phyloP scores from a whole-genome alignment of 2,797 vertebrate genomes.

The Florisuga fusca region DNA sequence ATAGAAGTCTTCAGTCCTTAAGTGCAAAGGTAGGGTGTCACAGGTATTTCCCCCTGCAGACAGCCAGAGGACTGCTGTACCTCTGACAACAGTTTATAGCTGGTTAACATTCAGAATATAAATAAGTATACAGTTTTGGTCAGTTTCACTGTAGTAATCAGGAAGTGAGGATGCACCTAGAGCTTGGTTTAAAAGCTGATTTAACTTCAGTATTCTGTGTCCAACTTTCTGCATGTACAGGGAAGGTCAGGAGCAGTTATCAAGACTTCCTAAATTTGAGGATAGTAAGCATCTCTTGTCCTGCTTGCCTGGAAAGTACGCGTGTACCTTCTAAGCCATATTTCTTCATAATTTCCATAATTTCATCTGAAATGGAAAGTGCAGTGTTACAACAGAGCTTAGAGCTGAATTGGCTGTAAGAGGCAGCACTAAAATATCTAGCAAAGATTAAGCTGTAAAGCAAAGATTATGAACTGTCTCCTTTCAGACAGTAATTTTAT shows the following conservation, averaged over 20 bases:
- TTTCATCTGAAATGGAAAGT: conserved; percentile 85
- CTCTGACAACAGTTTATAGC: background rate
- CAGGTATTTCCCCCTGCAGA: background rate
- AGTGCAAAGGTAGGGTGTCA: background rate
- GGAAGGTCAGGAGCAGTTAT: background rate
- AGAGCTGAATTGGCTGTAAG: background rate
- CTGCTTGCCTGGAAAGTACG: conserved; percentile 83
- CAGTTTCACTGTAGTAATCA: background rate
- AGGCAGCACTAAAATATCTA: background rate
- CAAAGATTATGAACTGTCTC: background rate
- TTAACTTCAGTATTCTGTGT: background rate
- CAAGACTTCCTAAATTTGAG: conserved; percentile 83
- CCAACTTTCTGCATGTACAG: background rate
- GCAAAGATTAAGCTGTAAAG: background rate
- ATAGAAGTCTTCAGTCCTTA: background rate
- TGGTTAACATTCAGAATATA: background rate
- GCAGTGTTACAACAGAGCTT: background rate
- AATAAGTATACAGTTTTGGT: background rate
- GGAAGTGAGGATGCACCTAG: background rate
- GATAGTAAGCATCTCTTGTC: conserved; percentile 85
- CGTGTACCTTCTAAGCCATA: conserved; percentile 81
- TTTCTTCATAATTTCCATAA: conserved; percentile 80
- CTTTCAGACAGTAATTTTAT: background rate
- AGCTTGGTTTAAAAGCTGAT: background rate
- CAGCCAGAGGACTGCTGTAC: background rate